Conservation (phyloP, 2,113 vertebrate species). For the Caretta caretta region DNA sequence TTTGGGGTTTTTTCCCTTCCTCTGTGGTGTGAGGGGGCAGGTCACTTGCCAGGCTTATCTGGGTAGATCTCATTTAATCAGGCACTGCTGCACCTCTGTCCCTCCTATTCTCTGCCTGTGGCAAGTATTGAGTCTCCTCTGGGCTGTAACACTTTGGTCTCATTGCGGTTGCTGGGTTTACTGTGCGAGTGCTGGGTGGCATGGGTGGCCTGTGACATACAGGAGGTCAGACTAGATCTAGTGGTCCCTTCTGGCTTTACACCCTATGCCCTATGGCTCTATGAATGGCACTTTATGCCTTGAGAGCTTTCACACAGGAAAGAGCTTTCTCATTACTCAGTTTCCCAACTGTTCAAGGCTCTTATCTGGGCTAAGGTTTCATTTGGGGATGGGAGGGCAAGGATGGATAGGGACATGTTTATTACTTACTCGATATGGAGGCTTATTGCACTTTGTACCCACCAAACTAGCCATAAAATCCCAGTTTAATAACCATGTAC, state of each 20-base stretch:
- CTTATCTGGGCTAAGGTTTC: background rate
- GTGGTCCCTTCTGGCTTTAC: background rate
- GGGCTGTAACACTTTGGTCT: background rate
- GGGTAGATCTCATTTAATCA: too few relatives aligned
- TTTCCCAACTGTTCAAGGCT: background rate
- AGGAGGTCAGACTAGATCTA: background rate
- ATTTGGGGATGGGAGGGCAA: background rate
- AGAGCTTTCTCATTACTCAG: background rate
- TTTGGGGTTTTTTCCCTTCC: too few relatives aligned
- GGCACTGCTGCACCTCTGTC: background rate
- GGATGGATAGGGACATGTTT: slow-evolving; percentile 3
- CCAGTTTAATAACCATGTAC: slow-evolving; percentile 17
- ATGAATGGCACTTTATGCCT: background rate
- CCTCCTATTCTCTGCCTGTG: background rate
- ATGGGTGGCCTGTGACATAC: background rate
- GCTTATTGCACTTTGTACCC: slow-evolving; percentile 17
- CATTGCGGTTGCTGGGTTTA: background rate
- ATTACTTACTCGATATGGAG: background rate
- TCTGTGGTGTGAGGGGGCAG: too few relatives aligned
- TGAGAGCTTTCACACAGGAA: background rate
- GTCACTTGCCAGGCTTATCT: too few relatives aligned
- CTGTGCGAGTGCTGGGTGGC: background rate
- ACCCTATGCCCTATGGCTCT: background rate
- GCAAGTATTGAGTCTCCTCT: background rate
- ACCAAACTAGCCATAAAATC: slow-evolving; percentile 21